phyloP scores from a whole-genome alignment of 1,140 invertebrate genomes.

The Harpegnathos saltator region DNA sequence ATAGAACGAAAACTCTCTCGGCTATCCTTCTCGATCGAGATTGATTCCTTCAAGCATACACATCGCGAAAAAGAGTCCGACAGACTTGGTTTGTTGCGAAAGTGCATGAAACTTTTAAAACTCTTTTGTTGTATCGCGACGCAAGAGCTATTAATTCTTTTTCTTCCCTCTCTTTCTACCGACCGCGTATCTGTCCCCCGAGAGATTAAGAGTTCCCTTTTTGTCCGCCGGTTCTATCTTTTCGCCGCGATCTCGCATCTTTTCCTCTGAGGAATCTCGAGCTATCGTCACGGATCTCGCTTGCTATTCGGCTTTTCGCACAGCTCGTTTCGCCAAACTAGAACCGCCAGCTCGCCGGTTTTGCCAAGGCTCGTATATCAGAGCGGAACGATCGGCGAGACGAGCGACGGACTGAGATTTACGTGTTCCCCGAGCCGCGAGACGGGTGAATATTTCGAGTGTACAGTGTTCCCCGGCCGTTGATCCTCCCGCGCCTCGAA shows the following conservation, averaged over 20 bases:
- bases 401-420: conserved; percentile 40
- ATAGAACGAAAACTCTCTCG: background rate
- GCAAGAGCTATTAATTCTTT: background rate
- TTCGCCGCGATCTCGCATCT: background rate
- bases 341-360: conserved; percentile 35
- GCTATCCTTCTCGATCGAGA: background rate
- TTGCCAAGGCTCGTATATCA: conserved; percentile 50
- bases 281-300: conserved; percentile 6
- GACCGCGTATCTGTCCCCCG: no score
- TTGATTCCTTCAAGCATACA: background rate
- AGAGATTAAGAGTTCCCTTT: conserved; percentile 8
- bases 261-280: conserved; percentile 24
- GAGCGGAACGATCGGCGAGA: conserved; percentile 31
- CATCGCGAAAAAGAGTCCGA: background rate
- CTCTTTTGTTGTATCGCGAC: background rate
- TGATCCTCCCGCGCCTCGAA: conserved; percentile 1
- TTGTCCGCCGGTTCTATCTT: background rate
- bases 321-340: conserved; percentile 48
- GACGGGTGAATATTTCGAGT: conserved; percentile 65
- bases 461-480: conserved; percentile 59
- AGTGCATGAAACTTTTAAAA: background rate
- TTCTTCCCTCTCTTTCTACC: background rate
- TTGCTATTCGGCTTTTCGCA: conserved; percentile 46
- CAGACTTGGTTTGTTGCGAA: background rate
- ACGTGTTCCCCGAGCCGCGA: conserved; percentile 43